Evolutionary conservation across 2,888 invertebrate genomes (phyloP).

Genomic region (Terebella lapidaria): DNA sequence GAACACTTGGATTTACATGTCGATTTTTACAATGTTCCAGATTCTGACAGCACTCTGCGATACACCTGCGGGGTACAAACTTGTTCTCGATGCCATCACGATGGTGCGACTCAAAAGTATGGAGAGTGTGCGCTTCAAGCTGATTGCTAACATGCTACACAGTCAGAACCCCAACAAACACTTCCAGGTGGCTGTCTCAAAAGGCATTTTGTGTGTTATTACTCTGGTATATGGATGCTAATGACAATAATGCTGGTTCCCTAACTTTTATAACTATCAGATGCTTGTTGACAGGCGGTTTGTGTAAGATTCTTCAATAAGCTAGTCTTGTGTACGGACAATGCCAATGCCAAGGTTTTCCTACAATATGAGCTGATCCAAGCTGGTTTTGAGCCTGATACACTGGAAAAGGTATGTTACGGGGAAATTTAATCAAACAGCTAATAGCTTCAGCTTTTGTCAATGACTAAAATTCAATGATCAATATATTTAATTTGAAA

Average conservation of each 20-base stretch:
- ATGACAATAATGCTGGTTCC: too few relatives aligned
- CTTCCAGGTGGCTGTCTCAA: conserved; percentile 3
- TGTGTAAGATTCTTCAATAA: conserved; percentile 81
- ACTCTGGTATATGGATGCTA: not conserved
- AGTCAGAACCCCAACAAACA: not conserved
- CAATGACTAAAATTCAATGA: too few relatives aligned
- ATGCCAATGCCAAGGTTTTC: conserved; percentile 40
- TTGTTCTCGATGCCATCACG: not conserved
- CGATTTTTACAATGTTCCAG: not conserved
- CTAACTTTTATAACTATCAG: not conserved
- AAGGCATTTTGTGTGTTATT: too few relatives aligned
- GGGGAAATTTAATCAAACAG: too few relatives aligned
- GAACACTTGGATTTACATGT: not conserved
- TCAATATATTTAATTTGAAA: too few relatives aligned
- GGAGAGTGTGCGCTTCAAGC: not conserved
- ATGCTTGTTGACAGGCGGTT: conserved; percentile 56
- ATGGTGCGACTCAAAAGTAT: not conserved
- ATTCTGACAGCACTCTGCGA: not conserved
- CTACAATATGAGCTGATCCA: conserved; percentile 49
- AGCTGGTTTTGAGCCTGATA: conserved; percentile 46
- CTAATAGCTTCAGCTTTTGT: not conserved
- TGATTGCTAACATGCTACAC: not conserved
- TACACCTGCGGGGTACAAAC: not conserved
- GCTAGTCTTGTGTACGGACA: conserved; percentile 72
- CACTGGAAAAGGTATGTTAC: conserved; percentile 34